Evolutionary conservation across 2,797 vertebrate species (phyloP), one percentile per base, ranked within the genome.

Genomic region (Semaprochilodus insignis): DNA sequence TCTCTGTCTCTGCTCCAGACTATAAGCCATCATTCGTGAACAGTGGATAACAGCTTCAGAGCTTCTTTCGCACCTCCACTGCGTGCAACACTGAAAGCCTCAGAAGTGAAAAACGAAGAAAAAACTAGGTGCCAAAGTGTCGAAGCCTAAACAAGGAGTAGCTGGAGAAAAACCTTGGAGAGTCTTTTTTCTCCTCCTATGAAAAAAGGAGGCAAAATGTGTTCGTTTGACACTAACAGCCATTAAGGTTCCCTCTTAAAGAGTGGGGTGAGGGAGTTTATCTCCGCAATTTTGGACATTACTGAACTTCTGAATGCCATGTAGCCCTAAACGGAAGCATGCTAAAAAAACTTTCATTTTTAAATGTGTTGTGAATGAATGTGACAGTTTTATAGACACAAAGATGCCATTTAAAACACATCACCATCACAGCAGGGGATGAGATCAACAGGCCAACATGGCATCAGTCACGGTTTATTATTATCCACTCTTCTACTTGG

Each of bases 11-110:
- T 31, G 54, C 40, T 21, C 27, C 27, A 65, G 1, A 40, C 34
- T 21, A 16, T 21, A 40, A 40, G 4, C 19, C 19, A 40, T 69
- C 34, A n/a, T 8, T 17, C 10, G 34, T 19, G 63, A 36, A 36
- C 27, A 36, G 63, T 27, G 4, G 65, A 67, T 67, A 40, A 40
- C 65, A 67, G 65, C 66, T n/a, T 44, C 40, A 69, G 66, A 69
- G 19, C 34, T 69, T 44, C 63, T n/a, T 44, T 40, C 36, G n/a
- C 66, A 69, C 66, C 19, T 69, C 44, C 66, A 40, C 36, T 65
- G 63, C 17, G 27, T 34, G 16, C 17, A 65, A 8, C 4, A 17
- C 27, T n/a, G 36, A 40, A 40, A 67, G 34, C 0, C 17, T 40
- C 31, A 36, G 36, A 40, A 4, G 19, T 8, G 36, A 40, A 40